A percentile compares a stretch with the other conserved stretches of the same genome.
These are phyloP conservation scores for Drosophila monieri DNA, from an alignment of 2,888 invertebrate species.

Conservation along the genomic window DNA sequence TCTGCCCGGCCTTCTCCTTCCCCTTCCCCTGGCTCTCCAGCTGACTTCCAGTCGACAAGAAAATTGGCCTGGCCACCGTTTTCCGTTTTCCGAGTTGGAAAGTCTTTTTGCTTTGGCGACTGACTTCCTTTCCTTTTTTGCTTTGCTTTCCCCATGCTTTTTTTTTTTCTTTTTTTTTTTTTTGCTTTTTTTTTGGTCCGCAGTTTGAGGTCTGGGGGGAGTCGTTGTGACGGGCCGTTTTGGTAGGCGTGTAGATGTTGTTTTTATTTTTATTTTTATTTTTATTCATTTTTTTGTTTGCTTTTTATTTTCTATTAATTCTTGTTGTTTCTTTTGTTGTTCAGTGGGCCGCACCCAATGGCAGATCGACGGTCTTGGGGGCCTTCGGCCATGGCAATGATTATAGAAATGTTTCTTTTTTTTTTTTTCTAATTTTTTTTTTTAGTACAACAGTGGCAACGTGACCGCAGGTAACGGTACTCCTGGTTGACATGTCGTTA, in stretches of 20 bases:
- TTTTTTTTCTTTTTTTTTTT: slow-evolving; percentile 9
- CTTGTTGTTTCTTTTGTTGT: slow-evolving; percentile 20
- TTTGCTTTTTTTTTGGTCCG: slow-evolving; percentile 11
- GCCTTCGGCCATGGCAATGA: slow-evolving; percentile 16
- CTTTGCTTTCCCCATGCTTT: slow-evolving; percentile 36
- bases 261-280: slow-evolving; percentile 22
- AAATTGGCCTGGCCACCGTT: slow-evolving; percentile 29
- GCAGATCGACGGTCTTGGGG: slow-evolving; percentile 25
- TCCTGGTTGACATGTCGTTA: slow-evolving; percentile 74
- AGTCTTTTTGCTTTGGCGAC: slow-evolving; percentile 25
- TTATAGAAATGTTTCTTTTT: neutral
- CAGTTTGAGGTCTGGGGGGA: slow-evolving; percentile 22
- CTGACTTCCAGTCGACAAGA: slow-evolving; percentile 18
- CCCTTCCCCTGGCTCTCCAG: neutral
- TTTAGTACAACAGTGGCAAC: slow-evolving; percentile 31
- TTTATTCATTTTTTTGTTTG: slow-evolving; percentile 4
- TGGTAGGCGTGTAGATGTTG: slow-evolving; percentile 58
- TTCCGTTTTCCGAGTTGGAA: slow-evolving; percentile 41
- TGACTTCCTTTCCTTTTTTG: slow-evolving; percentile 41
- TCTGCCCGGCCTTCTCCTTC: neutral
- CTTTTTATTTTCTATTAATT: slow-evolving; percentile 10
- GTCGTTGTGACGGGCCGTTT: slow-evolving; percentile 60
- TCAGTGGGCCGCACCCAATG: slow-evolving; percentile 36
- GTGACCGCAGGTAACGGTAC: slow-evolving; percentile 72
- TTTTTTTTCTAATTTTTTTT: neutral